phyloP scores from a whole-genome alignment of 2,113 vertebrate genomes.

The Calonectris borealis region DNA sequence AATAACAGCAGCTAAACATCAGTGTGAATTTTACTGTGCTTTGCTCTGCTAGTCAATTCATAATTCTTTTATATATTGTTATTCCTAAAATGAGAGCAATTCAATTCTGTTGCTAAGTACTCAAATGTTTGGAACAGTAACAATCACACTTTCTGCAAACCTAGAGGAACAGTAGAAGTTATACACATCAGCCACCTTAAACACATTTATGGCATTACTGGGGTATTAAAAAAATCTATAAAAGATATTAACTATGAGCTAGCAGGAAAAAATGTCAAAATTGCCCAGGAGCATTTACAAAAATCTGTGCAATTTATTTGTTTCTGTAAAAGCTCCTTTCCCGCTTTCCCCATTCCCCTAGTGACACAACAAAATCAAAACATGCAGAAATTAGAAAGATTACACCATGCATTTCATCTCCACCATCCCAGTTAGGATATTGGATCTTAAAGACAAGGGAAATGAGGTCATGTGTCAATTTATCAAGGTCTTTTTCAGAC shows the following conservation, averaged over 20 bases:
- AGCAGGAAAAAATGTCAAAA: constrained; percentile 53
- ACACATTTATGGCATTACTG: constrained; percentile 40
- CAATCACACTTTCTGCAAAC: constrained; percentile 75
- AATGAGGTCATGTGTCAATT: constrained; percentile 78
- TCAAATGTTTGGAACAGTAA: constrained; percentile 72
- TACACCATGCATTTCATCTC: constrained; percentile 79
- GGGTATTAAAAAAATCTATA: constrained; percentile 9
- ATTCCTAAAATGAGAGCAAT: constrained; percentile 46
- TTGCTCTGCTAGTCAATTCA: constrained; percentile 69
- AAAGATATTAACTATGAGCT: constrained; percentile 61
- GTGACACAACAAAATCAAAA: constrained; percentile 73
- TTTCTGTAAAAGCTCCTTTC: constrained; percentile 73
- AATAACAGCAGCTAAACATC: constrained; percentile 66
- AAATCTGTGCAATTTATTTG: background rate
- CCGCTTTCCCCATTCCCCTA: constrained; percentile 36
- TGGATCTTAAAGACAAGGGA: constrained; percentile 66
- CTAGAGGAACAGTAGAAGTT: constrained; percentile 65
- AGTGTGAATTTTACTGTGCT: constrained; percentile 81
- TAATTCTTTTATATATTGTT: constrained; percentile 55
- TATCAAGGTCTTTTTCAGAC: constrained; percentile 77
- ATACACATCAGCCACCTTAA: constrained; percentile 77
- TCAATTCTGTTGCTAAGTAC: constrained; percentile 54
- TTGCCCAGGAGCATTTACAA: constrained; percentile 74
- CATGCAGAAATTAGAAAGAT: constrained; percentile 82
- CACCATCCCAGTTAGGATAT: constrained; percentile 76